Base-by-base conservation (phyloP, 2,113 vertebrate species). In the Toxotes chatareus region DNA sequence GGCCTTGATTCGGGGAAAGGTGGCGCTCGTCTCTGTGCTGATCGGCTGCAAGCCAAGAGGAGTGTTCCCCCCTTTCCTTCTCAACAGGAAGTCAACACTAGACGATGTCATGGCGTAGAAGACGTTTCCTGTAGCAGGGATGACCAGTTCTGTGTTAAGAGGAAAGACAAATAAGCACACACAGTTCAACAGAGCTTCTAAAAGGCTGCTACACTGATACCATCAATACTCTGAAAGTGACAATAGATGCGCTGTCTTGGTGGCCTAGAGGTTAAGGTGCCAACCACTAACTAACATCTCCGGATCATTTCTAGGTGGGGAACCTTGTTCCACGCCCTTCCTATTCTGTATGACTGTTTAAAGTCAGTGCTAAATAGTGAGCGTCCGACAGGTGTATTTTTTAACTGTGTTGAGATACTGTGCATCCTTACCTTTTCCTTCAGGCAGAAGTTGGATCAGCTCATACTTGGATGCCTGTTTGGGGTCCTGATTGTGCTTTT, bases 101-200 rank as follows among this genome's bases (percentile, higher is more conserved):
- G 95, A 92, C 3, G 97, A 93, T 1, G 94, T 96, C 97, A 98
- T 97, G 82, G 97, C 97, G 1, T 97, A 98, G 92, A 98, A 98
- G 84, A 97, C 95, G 0, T 98, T 98, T 76, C 96, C 97, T 1
- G 95, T 96, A 1, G 95, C 88, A 0, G 97, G 97, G 77, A 98
- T 96, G 75, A 94, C 85, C 87, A 98, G 89, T 86, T 98, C 97
- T 96, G 91, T 16, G 21, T 32, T 0, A 64, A 46, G 59, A 76
- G 65, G 10, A 63, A 14, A 68, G 27, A 74, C 1, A 13, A 65
- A 65, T 16, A 4, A 66, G 27, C 27, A 32, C 0, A 42, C n/a
- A 57, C 7, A 55, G 3, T 34, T 63, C 16, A 42, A 13, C 36
- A 60, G 27, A 75, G 13, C 46, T 51, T 51, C 3, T 21, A 1